Base-by-base conservation (phyloP, 2,113 vertebrate species). In the Numenius arquata region DNA sequence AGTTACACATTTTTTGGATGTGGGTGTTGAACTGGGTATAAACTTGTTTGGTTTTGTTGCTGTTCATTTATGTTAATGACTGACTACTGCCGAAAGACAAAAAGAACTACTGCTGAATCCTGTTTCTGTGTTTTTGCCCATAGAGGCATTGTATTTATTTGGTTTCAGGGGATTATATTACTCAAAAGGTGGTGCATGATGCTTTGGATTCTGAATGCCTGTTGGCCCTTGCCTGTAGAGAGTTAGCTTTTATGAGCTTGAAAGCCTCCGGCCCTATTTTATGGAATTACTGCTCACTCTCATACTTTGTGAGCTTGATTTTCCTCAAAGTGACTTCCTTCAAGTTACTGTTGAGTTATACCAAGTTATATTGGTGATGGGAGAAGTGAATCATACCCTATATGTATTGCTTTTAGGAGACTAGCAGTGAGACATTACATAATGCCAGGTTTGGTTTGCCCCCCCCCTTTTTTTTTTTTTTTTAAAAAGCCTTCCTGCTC, bases 11-110 rank as follows among this genome's bases (percentile, higher is more conserved):
- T 76, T 93, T 94, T 68, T 75, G 87, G 87, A 72, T 90, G 84
- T 82, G 74, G n/a, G 17, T 80, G 74, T 70, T 85, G 41, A 92
- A 53, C 87, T 70, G 93, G 59, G 70, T 83, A 94, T 91, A 89
- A 92, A 89, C 89, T 91, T 77, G 87, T 95, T 96, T 47, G 50
- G 66, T 91, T 96, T 94, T 93, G 87, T 89, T 81, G 73, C 89
- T 63, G 58, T 73, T 93, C 88, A 81, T 41, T 89, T 91, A 43
- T 22, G 66, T 70, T 93, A 92, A 91, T 77, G 80, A 85, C 86
- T 32, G 32, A 65, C 73, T 94, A 6, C 48, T 59, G 73, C 86
- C 1, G 0, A 70, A 68, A 91, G 91, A 85, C 78, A 91, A 43
- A 93, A 75, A 43, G 76, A 79, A 15, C 58, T 41, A 8, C 72